Evolutionary conservation across 2,797 vertebrate species (phyloP), one percentile per base, ranked within the genome.

Genomic region (Rhynchotus rufescens): DNA sequence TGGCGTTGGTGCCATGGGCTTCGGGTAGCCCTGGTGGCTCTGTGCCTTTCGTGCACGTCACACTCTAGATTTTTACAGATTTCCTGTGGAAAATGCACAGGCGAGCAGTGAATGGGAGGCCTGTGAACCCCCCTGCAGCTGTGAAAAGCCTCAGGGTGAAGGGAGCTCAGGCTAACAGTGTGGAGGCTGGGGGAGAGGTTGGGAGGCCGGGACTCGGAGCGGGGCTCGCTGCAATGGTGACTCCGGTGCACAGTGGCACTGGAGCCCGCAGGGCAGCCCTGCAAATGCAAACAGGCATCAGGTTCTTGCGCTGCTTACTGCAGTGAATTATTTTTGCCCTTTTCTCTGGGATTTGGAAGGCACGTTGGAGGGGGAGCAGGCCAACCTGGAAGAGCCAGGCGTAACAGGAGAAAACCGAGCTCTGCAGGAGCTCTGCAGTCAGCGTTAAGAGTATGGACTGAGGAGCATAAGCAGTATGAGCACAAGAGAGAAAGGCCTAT

Each of bases 1-100:
- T 16, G 44, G 32, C 36, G 12, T 12, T 1, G 0, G 23, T 84
- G n/a, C 0, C 0, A 38, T 71, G 69, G 32, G 68, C 9, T 26
- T 19, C 11, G 30, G 15, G 15, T 40, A 47, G 38, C 28, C 25
- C 19, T 2, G 1, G 32, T 2, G 0, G 38, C 38, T 47, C 34
- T 77, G 5, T 59, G 51, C 23, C 15, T 52, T 68, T 22, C 25
- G 52, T 68, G 30, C 5, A 0, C n/a, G 4, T 62, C 66, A 30
- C 47, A 7, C n/a, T 30, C 12, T 54, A 64, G 12, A 30, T 89
- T 66, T 75, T 23, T 23, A 23, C 47, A 49, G 47, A 23, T 49
- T 49, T 65, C 66, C 45, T 21, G n/a, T 69, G 26, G n/a, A 28
- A 66, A 81, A 17, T 3, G 0, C 5, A 9, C 64, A 44, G 42